These are phyloP conservation scores for Lepidocyrtinus sp. DNA, from an alignment of 2,888 invertebrate genomes.

Conservation along the genomic window DNA sequence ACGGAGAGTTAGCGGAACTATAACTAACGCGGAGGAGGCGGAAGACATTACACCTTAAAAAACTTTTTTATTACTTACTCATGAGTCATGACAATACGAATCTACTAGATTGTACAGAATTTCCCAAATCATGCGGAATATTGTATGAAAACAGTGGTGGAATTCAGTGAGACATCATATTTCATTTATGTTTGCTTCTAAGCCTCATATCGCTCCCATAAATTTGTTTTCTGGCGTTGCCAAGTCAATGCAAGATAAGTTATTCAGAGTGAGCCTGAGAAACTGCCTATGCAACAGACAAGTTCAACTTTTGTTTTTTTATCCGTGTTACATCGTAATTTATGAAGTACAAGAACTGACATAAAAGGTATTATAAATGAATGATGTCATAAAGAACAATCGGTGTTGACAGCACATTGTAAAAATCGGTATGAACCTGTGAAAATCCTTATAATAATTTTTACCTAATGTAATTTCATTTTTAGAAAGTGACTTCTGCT, in stretches of 20 bases:
- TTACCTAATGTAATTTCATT: neutral
- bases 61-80: constrained; percentile 24
- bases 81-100: constrained; percentile 35
- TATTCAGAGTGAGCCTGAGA: neutral
- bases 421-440: constrained; percentile 61
- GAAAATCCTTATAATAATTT: constrained; percentile 22
- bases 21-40: neutral
- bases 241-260: too few species aligned
- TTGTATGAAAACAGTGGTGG: neutral
- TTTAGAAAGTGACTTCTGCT: neutral
- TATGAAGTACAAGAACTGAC: neutral
- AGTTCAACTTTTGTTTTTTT: neutral
- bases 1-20: neutral
- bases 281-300: constrained; percentile 7
- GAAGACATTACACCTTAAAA: constrained; percentile 16
- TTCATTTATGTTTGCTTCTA: constrained; percentile 22
- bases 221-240: constrained; percentile 1
- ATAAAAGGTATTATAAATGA: constrained; percentile 13
- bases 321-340: neutral
- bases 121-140: neutral
- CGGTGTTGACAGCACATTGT: constrained; percentile 55
- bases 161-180: constrained; percentile 19
- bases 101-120: too few species aligned
- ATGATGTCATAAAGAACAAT: constrained; percentile 17
- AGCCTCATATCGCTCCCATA: neutral